Evolutionary conservation across 2,113 vertebrate species (phyloP).

Genomic region (Pelecanoides urinatrix): DNA sequence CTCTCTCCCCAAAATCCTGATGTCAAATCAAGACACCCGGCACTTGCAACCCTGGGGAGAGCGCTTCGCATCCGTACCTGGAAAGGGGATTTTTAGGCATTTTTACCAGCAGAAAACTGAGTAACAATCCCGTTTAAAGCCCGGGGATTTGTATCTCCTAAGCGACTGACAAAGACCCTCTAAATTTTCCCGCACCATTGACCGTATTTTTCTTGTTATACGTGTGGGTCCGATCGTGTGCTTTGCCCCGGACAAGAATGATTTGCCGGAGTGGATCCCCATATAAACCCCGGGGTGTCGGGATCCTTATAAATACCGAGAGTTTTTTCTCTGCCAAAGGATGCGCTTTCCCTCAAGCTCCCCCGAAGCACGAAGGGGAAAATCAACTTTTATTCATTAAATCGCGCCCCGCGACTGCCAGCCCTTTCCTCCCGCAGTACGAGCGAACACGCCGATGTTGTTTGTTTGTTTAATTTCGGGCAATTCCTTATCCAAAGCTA

Average conservation of each 20-base stretch:
- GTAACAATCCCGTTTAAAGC: not conserved
- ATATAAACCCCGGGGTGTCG: not conserved
- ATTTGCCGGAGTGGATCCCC: not conserved
- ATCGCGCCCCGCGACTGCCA: not conserved
- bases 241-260: not conserved
- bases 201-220: not conserved
- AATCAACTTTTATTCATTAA: not conserved
- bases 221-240: not conserved
- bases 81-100: not conserved
- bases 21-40: not conserved
- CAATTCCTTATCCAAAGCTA: not conserved
- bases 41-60: not conserved
- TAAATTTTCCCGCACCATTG: not conserved
- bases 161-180: not conserved
- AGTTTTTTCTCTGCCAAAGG: not conserved
- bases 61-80: not conserved
- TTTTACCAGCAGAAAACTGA: not conserved
- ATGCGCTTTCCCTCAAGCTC: not conserved
- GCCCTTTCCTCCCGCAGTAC: not conserved
- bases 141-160: not conserved
- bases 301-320: not conserved
- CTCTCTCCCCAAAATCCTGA: not conserved
- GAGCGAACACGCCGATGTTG: not conserved
- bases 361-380: not conserved
- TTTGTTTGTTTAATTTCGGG: not conserved